Conservation (phyloP, 2,113 vertebrate genomes). For the Nicator chloris region DNA sequence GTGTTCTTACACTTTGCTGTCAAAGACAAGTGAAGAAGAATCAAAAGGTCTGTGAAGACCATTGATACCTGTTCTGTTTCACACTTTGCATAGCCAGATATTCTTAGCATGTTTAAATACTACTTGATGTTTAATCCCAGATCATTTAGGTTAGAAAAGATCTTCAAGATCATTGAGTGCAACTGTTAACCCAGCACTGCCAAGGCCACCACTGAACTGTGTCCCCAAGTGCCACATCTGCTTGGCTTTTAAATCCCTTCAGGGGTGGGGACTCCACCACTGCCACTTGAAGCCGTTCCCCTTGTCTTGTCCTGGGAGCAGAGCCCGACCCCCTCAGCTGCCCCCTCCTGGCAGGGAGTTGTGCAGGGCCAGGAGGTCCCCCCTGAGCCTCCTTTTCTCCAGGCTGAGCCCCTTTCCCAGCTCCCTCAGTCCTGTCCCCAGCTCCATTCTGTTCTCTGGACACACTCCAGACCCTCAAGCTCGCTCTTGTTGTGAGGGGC, state of each 20-base stretch:
- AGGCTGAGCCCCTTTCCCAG: not conserved
- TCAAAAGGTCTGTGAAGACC: not conserved
- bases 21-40: not conserved
- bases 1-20: not conserved
- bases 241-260: not conserved
- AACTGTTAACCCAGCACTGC: not conserved
- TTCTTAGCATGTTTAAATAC: not conserved
- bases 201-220: not conserved
- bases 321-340: accelerated
- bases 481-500: not conserved
- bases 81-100: not conserved
- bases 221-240: not conserved
- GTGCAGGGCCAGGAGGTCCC: not conserved
- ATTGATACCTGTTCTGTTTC: not conserved
- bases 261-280: not conserved
- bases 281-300: not conserved
- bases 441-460: not conserved
- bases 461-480: not conserved
- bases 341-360: not conserved
- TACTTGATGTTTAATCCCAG: not conserved
- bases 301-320: not conserved
- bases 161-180: not conserved
- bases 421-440: not conserved
- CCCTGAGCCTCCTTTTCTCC: not conserved
- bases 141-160: not conserved